Evolutionary conservation across 2,797 vertebrate species (phyloP).

Genomic region (Threskiornis aethiopicus): DNA sequence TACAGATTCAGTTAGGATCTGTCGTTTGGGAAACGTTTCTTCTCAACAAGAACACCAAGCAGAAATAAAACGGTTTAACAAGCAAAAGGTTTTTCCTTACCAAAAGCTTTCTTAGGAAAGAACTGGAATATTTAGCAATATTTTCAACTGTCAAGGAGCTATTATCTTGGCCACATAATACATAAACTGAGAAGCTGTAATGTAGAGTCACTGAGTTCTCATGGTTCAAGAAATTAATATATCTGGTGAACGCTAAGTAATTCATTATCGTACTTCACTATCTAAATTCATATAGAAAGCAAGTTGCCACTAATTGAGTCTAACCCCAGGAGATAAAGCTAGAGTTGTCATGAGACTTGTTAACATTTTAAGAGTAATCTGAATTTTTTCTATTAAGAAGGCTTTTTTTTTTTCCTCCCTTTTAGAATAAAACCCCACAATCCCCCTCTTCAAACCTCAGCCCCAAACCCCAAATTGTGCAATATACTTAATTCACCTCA

Average conservation of each 20-base stretch:
- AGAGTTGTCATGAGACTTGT: not conserved
- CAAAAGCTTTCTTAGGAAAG: not conserved
- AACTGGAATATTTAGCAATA: not conserved
- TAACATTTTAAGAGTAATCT: not conserved
- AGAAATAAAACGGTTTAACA: not conserved
- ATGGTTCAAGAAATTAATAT: not conserved
- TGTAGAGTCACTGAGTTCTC: not conserved
- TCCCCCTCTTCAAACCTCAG: not conserved
- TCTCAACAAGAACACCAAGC: not conserved
- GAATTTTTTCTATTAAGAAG: not conserved
- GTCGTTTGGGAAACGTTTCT: not conserved
- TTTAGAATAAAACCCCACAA: not conserved
- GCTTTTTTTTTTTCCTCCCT: not conserved
- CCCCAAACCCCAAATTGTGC: not conserved
- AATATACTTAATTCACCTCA: accelerated
- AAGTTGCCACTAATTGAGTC: not conserved
- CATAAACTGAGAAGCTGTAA: not conserved
- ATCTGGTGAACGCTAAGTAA: not conserved
- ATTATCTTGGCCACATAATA: not conserved
- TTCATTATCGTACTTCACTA: not conserved
- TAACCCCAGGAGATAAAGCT: not conserved
- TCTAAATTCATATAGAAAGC: not conserved
- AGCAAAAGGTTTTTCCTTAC: not conserved
- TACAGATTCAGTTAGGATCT: not conserved
- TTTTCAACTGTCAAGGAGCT: slow-evolving; percentile 2